phyloP scores from a whole-genome alignment of 1,140 invertebrate genomes.

The Drosophila lini region DNA sequence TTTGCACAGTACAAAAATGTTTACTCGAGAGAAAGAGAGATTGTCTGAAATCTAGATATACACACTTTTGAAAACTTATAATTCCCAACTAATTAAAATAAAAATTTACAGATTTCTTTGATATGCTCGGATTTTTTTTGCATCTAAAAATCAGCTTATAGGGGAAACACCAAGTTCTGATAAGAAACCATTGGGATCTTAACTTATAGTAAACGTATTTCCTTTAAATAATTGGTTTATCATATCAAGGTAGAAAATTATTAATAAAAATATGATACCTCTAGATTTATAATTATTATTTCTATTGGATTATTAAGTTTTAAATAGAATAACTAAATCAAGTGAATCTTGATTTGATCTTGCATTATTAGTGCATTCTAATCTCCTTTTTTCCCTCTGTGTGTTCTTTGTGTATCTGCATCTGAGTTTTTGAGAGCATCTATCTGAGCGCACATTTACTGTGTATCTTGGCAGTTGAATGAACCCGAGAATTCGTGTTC shows the following conservation, averaged over 20 bases:
- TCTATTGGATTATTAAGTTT: no score
- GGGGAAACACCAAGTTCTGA: not conserved
- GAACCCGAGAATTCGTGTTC: slow-evolving; percentile 42
- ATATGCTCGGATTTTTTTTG: not conserved
- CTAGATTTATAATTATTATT: no score
- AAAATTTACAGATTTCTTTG: not conserved
- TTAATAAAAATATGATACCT: not conserved
- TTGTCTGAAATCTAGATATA: not conserved
- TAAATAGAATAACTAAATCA: no score
- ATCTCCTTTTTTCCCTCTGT: not conserved
- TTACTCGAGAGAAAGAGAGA: slow-evolving; percentile 1
- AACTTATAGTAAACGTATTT: not conserved
- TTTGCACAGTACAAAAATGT: slow-evolving; percentile 30
- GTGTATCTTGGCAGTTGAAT: slow-evolving; percentile 63
- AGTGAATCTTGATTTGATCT: no score
- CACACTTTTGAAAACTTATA: not conserved
- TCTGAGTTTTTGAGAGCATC: slow-evolving; percentile 13
- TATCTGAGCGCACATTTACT: slow-evolving; percentile 21
- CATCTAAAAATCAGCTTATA: not conserved
- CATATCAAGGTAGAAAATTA: not conserved
- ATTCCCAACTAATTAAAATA: not conserved
- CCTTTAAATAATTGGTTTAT: not conserved
- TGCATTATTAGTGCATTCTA: not conserved
- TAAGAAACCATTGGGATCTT: not conserved
- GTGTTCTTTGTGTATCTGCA: slow-evolving; percentile 40